Percentiles rank a stretch among this genome's conserved stretches.
These are phyloP conservation scores for Urechis unicinctus DNA, from an alignment of 2,888 invertebrate genomes.

Conservation along the genomic window DNA sequence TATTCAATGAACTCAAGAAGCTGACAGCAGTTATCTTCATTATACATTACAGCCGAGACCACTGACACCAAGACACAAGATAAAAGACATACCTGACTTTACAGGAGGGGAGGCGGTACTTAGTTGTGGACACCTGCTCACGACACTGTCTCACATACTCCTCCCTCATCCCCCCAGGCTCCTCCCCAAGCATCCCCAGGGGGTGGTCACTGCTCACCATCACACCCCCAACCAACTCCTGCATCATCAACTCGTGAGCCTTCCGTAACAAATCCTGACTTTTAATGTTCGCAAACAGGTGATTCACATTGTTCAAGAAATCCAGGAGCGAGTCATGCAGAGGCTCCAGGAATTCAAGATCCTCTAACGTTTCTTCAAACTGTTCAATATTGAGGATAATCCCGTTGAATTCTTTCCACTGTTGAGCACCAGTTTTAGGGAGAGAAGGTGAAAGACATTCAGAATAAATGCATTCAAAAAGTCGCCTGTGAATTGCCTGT, in stretches of 20 bases:
- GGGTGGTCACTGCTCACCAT: conserved; percentile 15
- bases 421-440: conserved; percentile 8
- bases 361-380: conserved; percentile 15
- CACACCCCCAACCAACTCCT: conserved; percentile 11
- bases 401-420: conserved; percentile 16
- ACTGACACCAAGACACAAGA: no score
- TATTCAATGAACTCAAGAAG: no score
- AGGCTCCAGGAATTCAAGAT: conserved; percentile 12
- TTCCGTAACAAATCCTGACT: conserved; percentile 17
- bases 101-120: conserved; percentile 17
- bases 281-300: conserved; percentile 20
- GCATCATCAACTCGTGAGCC: conserved; percentile 18
- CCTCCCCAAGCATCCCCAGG: conserved; percentile 5
- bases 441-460: conserved; percentile 19
- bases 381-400: conserved; percentile 13
- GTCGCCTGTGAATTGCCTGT: conserved; percentile 4
- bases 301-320: conserved; percentile 22
- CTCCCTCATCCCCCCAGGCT: not conserved
- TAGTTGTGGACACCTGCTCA: conserved; percentile 11
- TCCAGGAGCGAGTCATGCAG: conserved; percentile 15
- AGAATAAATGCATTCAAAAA: conserved; percentile 20
- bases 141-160: conserved; percentile 13
- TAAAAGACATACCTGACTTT: conserved; percentile 15
- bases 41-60: not conserved
- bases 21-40: no score